Evolutionary conservation across 1,140 invertebrate species (phyloP).

Genomic region (Mycetomoellerius zeteki): DNA sequence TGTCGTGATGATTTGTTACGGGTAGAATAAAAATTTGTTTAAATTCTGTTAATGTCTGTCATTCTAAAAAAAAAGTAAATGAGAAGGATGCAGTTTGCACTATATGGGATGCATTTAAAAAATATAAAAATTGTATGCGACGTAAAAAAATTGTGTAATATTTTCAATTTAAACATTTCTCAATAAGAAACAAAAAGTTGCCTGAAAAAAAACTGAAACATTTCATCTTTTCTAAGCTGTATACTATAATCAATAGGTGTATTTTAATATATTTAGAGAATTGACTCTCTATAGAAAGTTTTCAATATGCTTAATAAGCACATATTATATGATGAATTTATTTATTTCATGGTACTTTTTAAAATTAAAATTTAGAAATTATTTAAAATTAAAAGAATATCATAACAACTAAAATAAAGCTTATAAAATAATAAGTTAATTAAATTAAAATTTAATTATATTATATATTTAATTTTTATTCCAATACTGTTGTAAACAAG

Average conservation of each 20-base stretch:
- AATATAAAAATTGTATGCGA: background rate
- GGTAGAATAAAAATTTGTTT: constrained; percentile 7
- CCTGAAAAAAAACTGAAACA: too few species aligned
- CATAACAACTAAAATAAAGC: background rate
- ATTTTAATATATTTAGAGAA: too few species aligned
- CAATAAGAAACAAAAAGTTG: too few species aligned
- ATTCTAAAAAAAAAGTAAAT: background rate
- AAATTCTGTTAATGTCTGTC: background rate
- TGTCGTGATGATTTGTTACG: background rate
- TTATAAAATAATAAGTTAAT: background rate
- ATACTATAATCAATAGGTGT: too few species aligned
- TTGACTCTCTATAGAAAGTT: too few species aligned
- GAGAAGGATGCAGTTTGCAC: background rate
- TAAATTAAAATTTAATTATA: background rate
- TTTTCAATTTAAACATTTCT: background rate
- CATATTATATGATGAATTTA: background rate
- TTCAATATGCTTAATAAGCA: too few species aligned
- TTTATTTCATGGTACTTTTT: background rate
- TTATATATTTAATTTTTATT: background rate
- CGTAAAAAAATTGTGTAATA: background rate
- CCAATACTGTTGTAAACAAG: background rate
- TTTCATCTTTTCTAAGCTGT: too few species aligned
- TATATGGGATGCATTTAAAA: background rate
- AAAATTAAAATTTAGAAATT: background rate
- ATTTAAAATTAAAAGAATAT: background rate